Evolutionary conservation across 2,113 vertebrate species (phyloP).

Genomic region (Perca schrenkii): DNA sequence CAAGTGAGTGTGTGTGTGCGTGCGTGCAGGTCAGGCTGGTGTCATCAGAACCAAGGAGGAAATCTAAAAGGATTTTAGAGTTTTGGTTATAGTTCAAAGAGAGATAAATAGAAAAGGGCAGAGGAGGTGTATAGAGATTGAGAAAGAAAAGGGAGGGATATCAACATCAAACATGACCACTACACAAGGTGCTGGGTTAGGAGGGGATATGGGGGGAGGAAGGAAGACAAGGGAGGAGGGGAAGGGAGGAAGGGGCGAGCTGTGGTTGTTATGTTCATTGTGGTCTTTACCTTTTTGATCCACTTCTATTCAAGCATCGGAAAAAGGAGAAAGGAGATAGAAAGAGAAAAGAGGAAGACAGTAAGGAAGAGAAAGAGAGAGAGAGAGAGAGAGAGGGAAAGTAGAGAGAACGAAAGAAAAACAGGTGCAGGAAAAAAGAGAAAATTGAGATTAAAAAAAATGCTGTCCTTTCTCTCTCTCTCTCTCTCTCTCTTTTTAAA

Average conservation of each 20-base stretch:
- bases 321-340: constrained; percentile 91
- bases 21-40: constrained; percentile 75
- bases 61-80: constrained; percentile 84
- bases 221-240: constrained; percentile 69
- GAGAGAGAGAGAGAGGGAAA: constrained; percentile 88
- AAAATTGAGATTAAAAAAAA: constrained; percentile 95
- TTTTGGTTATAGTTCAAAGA: constrained; percentile 83
- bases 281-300: constrained; percentile 99
- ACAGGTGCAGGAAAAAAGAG: constrained; percentile 91
- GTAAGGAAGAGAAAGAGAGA: constrained; percentile 81
- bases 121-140: constrained; percentile 67
- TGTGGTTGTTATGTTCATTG: constrained; percentile 92
- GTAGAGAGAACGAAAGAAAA: constrained; percentile 90
- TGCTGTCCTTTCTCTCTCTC: constrained; percentile 81
- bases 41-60: constrained; percentile 82
- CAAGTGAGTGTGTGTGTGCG: constrained; percentile 38
- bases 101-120: constrained; percentile 67
- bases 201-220: constrained; percentile 76
- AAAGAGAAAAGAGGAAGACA: constrained; percentile 83
- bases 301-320: constrained; percentile 99
- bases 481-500: constrained; percentile 60
- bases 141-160: constrained; percentile 80
- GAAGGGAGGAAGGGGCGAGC: constrained; percentile 82
- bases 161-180: constrained; percentile 92
- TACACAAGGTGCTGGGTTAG: constrained; percentile 94